These are phyloP conservation scores for Darevskia nairensis DNA, from an alignment of 2,797 vertebrate genomes.

Conservation along the genomic window DNA sequence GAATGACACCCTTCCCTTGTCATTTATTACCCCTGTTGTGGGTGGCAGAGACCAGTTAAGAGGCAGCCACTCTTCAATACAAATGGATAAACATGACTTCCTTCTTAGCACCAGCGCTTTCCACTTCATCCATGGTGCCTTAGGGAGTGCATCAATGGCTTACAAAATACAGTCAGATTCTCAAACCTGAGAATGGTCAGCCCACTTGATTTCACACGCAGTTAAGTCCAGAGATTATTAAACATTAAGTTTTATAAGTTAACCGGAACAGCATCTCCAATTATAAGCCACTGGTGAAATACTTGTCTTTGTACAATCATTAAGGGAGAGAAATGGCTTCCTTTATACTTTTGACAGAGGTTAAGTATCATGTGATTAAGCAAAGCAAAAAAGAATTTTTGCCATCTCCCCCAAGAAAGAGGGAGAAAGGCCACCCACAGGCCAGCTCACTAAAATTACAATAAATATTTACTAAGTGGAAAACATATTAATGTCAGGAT, in stretches of 20 bases:
- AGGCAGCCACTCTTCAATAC: background rate
- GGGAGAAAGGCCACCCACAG: background rate
- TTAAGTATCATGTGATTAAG: constrained; percentile 53
- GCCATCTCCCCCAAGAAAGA: constrained; percentile 41
- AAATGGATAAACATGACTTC: background rate
- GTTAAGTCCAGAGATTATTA: constrained; percentile 3
- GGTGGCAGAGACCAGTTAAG: background rate
- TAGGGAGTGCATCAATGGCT: accelerated
- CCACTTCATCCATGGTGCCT: background rate
- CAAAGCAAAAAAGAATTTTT: constrained; percentile 48
- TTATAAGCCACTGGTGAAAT: background rate
- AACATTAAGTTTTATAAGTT: constrained; percentile 19
- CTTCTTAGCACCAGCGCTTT: background rate
- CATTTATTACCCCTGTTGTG: background rate
- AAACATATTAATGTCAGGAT: background rate
- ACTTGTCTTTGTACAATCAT: background rate
- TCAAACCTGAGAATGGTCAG: background rate
- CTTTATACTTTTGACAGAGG: constrained; percentile 51
- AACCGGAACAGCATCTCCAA: background rate
- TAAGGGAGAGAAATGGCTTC: constrained; percentile 14
- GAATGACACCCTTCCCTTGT: background rate
- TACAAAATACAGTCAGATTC: accelerated
- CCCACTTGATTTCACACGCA: background rate
- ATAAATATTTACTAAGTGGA: constrained; percentile 21
- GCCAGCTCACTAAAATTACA: constrained; percentile 46